Base-by-base conservation (phyloP, 2,797 vertebrate genomes). In the Microcaecilia unicolor region DNA sequence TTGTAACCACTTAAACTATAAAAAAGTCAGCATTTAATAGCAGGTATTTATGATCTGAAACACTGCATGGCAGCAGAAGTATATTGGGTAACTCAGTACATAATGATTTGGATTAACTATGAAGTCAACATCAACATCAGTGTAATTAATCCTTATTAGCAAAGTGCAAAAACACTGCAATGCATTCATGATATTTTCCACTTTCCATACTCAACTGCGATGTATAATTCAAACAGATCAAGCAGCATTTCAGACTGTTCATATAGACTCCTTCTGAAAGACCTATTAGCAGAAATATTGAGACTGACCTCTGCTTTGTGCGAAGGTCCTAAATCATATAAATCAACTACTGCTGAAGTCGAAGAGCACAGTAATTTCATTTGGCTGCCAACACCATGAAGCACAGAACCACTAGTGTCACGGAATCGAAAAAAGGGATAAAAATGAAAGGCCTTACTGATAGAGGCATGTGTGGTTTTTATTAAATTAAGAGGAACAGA, bases 401-500 rank as follows among this genome's bases (percentile, higher is more conserved):
- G 81, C 83, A 79, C 63, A 66, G 77, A 76, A 71, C 51, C 51
- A 64, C 13, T 56, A 58, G 59, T 72, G 78, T 76, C 66, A 22
- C 49, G 65, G 77, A 80, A 78, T 72, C 39, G 43, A 76, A 79
- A 63, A n/a, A 57, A 66, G n/a, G 46, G 63, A 71, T 76, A 80
- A 76, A 80, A 81, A 80, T 70, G 68, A 74, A 75, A 65, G 68
- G 38, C 62, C 47, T 67, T 68, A 75, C 56, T 70, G 70, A 63
- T 67, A 75, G 69, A 78, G 79, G 64, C 73, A 74, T 72, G 74
- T 70, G 62, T 64, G 58, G 54, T 58, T 58, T 72, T 67, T 81
- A 80, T 82, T 74, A 81, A 73, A 78, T 81, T 80, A 79, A 64
- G 69, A 74, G 41, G 43, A 64, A 70, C 69, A 62, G 64, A 73